Evolutionary conservation across 2,113 vertebrate genomes (phyloP), one percentile per base, ranked within the genome.

Genomic region (Neogobius melanostomus): DNA sequence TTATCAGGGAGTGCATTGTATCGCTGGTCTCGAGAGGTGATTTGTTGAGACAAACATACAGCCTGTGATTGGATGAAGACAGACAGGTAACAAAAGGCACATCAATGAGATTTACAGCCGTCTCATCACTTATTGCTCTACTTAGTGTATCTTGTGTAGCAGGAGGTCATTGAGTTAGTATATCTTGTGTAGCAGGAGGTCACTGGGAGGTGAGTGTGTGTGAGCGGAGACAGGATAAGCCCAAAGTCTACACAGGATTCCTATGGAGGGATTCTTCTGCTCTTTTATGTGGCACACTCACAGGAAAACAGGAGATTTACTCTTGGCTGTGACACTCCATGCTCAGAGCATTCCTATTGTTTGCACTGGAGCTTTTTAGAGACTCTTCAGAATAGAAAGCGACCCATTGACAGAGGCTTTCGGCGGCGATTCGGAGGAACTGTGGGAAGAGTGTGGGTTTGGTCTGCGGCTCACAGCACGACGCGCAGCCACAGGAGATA

Each of bases 321-420:
- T 71, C 48, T 68, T 75, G 74, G 63, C 71, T 78, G 79, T 64
- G 61, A 53, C 52, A 67, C 80, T 80, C 83, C 68, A 66, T 42
- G 56, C 46, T 74, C 8, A 64, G 64, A 78, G 72, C 64, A 28
- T 77, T 65, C 60, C 64, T 59, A 72, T 74, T 83, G 84, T 78
- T 89, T 84, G 75, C 49, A 72, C 75, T 72, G 11, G 8, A 66
- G 72, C 48, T 79, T 81, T 82, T 83, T 69, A 68, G 76, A 83
- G 62, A 76, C 69, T 64, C 79, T 12, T 83, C 71, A 80, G 81
- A 88, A 88, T 85, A 86, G 81, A 84, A 81, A 66, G 75, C 28
- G 16, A 1, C 75, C 75, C 84, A 51, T 54, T 36, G 69, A 72
- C 74, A 68, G 60, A 61, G 54, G 59, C 7, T 57, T 59, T 61